A percentile compares a stretch with the other conserved stretches of the same genome.
These are phyloP conservation scores for Hypomecis atomaria DNA, from an alignment of 2,888 invertebrate species.

Conservation along the genomic window DNA sequence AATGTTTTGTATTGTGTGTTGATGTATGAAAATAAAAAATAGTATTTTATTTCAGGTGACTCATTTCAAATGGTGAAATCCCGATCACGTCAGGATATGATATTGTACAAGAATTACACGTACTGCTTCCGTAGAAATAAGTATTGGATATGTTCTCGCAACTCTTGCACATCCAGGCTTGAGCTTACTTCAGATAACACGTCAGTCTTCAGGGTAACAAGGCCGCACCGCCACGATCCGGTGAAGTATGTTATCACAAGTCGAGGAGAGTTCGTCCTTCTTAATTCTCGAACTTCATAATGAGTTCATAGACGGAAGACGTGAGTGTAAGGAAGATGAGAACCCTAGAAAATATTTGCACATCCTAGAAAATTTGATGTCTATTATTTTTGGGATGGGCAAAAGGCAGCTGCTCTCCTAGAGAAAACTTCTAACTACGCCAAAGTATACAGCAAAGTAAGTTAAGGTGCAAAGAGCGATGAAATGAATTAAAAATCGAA, in stretches of 20 bases:
- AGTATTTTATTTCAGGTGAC: not conserved
- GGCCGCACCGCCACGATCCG: not conserved
- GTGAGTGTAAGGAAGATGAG: too few relatives aligned
- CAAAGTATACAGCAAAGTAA: too few relatives aligned
- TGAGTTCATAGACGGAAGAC: too few relatives aligned
- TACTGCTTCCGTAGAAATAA: not conserved
- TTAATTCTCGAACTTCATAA: not conserved
- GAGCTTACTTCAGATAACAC: not conserved
- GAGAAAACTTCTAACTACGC: too few relatives aligned
- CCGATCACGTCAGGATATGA: not conserved
- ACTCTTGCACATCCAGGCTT: not conserved
- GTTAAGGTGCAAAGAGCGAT: too few relatives aligned
- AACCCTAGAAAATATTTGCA: too few relatives aligned
- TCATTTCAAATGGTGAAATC: not conserved
- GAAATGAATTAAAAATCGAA: too few relatives aligned
- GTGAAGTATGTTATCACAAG: not conserved
- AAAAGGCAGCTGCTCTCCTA: too few relatives aligned
- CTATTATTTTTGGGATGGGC: too few relatives aligned
- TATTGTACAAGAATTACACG: slow-evolving; percentile 1
- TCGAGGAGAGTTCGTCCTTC: not conserved
- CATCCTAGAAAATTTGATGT: too few relatives aligned
- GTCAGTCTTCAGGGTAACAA: not conserved
- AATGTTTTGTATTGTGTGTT: too few relatives aligned
- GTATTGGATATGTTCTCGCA: slow-evolving; percentile 1
- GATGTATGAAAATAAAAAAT: too few relatives aligned